A percentile compares a stretch with the other conserved stretches of the same genome.
phyloP scores from a whole-genome alignment of 2,797 vertebrate species.

The Gambelia wislizenii region DNA sequence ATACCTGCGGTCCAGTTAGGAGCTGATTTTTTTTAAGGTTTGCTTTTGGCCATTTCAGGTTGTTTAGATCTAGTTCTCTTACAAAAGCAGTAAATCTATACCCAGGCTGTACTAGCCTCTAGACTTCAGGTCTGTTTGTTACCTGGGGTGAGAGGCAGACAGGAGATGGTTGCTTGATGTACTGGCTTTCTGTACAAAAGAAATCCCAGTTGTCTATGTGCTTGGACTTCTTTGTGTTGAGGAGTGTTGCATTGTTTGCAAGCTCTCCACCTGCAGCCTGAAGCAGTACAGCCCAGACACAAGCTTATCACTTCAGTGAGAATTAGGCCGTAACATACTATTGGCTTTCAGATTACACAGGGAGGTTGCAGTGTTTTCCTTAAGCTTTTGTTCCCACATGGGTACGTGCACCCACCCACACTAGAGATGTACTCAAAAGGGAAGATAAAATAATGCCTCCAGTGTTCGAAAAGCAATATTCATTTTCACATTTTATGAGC shows the following conservation, averaged over 20 bases:
- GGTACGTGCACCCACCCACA: neutral
- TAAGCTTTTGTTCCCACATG: slow-evolving; percentile 33
- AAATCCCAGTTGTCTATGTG: neutral
- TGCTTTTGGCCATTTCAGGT: neutral
- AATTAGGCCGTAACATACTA: neutral
- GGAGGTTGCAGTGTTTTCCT: slow-evolving; percentile 41
- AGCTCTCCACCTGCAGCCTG: neutral
- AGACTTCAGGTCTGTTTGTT: neutral
- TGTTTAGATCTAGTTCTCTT: neutral
- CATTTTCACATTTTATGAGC: slow-evolving; percentile 11
- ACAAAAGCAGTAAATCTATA: neutral
- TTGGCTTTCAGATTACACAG: slow-evolving; percentile 40
- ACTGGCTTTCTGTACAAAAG: neutral
- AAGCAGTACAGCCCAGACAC: neutral
- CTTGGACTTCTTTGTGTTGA: neutral
- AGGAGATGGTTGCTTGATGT: neutral
- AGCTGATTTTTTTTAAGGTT: neutral
- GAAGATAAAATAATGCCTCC: slow-evolving; percentile 28
- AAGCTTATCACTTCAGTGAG: neutral
- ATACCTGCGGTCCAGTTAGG: neutral
- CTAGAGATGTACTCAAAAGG: slow-evolving; percentile 21
- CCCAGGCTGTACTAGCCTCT: neutral
- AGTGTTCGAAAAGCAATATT: slow-evolving; percentile 18
- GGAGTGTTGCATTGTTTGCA: neutral
- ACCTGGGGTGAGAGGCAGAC: neutral